Conservation (phyloP, 2,888 invertebrate species). For the Micoletzkya japonica region DNA sequence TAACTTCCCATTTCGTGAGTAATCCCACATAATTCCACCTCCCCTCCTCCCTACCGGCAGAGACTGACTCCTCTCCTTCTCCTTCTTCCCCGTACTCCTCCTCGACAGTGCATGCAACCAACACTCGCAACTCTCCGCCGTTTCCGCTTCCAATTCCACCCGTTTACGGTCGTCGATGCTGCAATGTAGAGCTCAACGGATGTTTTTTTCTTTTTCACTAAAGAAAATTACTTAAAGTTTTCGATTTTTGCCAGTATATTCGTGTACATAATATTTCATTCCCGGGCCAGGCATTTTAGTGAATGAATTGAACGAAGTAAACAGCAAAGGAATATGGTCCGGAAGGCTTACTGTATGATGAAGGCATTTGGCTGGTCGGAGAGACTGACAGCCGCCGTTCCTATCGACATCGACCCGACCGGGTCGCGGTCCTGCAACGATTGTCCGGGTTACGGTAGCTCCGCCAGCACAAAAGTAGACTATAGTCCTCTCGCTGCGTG, state of each 20-base stretch:
- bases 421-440: slow-evolving; percentile 15
- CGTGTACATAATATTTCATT: not conserved
- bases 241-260: not conserved
- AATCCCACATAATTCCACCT: no score
- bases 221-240: not conserved
- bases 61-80: not conserved
- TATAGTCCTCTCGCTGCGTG: no score
- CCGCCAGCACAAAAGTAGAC: no score
- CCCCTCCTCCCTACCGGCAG: slow-evolving; percentile 1
- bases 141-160: slow-evolving; percentile 66
- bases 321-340: not conserved
- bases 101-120: slow-evolving; percentile 65
- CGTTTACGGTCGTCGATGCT: slow-evolving; percentile 45
- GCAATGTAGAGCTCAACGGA: not conserved
- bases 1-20: no score
- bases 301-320: not conserved
- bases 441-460: no score
- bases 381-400: not conserved
- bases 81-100: not conserved
- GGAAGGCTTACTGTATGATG: slow-evolving; percentile 22
- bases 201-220: no score
- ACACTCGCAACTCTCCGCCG: slow-evolving; percentile 68
- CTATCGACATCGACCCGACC: slow-evolving; percentile 12
- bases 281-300: not conserved
- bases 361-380: slow-evolving; percentile 18